A percentile compares a stretch with the other conserved stretches of the same genome.
These are phyloP conservation scores for Oreochromis mossambicus DNA, from an alignment of 2,797 vertebrate species.

Conservation along the genomic window DNA sequence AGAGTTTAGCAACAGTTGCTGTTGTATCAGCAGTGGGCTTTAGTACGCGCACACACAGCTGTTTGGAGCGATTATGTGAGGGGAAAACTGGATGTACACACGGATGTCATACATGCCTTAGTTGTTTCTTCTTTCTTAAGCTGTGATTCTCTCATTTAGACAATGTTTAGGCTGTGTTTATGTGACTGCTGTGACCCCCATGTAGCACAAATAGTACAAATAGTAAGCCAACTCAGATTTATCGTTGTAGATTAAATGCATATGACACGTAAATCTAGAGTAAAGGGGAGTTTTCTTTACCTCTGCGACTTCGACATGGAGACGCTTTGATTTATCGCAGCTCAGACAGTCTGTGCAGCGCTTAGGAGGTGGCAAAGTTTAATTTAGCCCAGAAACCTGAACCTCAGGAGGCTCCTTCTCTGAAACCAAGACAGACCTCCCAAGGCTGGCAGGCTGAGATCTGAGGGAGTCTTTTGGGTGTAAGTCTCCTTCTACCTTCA, in stretches of 20 bases:
- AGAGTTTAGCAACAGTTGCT: conserved; percentile 36
- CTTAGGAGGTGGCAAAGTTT: conserved; percentile 45
- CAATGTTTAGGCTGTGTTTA: not conserved
- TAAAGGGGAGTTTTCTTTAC: not conserved
- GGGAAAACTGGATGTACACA: not conserved
- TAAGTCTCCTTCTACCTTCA: not conserved
- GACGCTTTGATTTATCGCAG: conserved; percentile 49
- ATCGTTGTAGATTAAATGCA: not conserved
- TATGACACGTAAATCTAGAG: not conserved
- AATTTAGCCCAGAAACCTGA: conserved; percentile 71
- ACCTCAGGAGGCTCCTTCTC: conserved; percentile 49
- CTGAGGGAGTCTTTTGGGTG: not conserved
- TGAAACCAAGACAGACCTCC: not conserved
- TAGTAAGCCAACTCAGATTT: not conserved
- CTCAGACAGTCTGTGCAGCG: conserved; percentile 48
- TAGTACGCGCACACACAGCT: not conserved
- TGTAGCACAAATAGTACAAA: not conserved
- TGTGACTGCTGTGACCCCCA: not conserved
- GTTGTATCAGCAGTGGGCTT: conserved; percentile 6
- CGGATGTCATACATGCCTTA: not conserved
- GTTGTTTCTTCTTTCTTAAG: not conserved
- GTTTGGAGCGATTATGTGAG: conserved; percentile 13
- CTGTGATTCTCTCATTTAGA: not conserved
- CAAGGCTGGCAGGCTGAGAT: not conserved
- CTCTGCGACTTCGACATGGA: not conserved